Conservation (phyloP, 1,140 invertebrate species). For the Latrodectus geometricus region DNA sequence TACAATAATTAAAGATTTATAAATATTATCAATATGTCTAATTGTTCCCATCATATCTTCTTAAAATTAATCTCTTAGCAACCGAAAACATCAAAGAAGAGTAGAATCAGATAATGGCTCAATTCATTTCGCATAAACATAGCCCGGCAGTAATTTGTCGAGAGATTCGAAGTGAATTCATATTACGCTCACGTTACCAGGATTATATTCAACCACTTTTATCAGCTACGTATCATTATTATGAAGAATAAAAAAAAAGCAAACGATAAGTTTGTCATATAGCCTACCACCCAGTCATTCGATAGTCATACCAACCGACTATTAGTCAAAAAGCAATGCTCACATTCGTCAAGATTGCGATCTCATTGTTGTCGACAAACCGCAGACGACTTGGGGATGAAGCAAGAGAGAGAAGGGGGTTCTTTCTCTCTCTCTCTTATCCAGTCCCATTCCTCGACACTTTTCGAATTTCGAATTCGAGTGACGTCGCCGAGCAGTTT, state of each 20-base stretch:
- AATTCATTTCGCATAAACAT: not conserved
- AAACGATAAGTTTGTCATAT: constrained; percentile 29
- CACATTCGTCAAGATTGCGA: constrained; percentile 31
- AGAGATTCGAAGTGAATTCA: not conserved
- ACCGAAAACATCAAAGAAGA: no score
- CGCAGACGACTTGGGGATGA: not conserved
- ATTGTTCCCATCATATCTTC: no score
- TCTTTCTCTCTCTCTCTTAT: not conserved
- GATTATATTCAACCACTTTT: not conserved
- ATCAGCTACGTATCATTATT: not conserved
- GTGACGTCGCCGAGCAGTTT: not conserved
- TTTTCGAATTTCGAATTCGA: constrained; percentile 25
- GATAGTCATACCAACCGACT: constrained; percentile 20
- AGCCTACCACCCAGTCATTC: constrained; percentile 7
- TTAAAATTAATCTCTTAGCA: no score
- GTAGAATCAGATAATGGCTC: not conserved
- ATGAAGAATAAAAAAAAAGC: not conserved
- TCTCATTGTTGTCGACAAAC: constrained; percentile 42
- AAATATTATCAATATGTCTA: no score
- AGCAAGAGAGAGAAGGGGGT: no score
- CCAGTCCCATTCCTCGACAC: not conserved
- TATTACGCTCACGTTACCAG: not conserved
- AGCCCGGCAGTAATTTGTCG: not conserved
- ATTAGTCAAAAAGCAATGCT: constrained; percentile 6
- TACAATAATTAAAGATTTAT: no score